Conservation (phyloP, 2,888 invertebrate species). For the Myopa tessellatipennis region DNA sequence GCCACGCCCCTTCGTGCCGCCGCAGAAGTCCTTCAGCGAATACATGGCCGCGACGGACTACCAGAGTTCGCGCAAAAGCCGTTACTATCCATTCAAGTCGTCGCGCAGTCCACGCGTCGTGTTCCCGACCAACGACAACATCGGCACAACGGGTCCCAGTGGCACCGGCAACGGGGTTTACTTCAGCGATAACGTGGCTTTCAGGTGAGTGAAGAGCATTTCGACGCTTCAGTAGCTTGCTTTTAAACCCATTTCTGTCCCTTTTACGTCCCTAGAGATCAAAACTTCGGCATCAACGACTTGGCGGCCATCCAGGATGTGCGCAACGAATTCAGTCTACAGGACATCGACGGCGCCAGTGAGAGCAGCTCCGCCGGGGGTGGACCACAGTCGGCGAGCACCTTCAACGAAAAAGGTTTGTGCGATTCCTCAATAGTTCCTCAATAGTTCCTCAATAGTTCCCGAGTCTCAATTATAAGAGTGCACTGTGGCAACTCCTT, state of each 20-base stretch:
- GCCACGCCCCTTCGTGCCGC: conserved; percentile 53
- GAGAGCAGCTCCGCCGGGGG: conserved; percentile 54
- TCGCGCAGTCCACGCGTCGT: conserved; percentile 67
- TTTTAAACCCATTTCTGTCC: not conserved
- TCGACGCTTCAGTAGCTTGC: not conserved
- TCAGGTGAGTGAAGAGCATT: conserved; percentile 57
- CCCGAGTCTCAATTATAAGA: not conserved
- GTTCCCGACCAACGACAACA: conserved; percentile 65
- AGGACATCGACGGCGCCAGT: conserved; percentile 71
- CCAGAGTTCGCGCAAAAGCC: conserved; percentile 62
- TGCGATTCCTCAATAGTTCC: not conserved
- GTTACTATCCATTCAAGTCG: conserved; percentile 65
- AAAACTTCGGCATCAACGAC: conserved; percentile 73
- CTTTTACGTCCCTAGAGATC: conserved; percentile 68
- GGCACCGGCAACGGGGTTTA: conserved; percentile 62
- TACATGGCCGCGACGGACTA: conserved; percentile 57
- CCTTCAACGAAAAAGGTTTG: conserved; percentile 77
- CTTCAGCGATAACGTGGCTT: conserved; percentile 66
- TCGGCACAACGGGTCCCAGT: conserved; percentile 63
- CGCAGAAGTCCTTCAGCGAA: conserved; percentile 66
- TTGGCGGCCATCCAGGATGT: conserved; percentile 70
- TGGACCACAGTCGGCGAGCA: conserved; percentile 68
- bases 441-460: not conserved
- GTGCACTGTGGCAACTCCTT: not conserved
- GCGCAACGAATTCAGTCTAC: conserved; percentile 73